These are phyloP conservation scores for Leuciscus idus DNA, from an alignment of 2,113 vertebrate genomes.

Conservation along the genomic window DNA sequence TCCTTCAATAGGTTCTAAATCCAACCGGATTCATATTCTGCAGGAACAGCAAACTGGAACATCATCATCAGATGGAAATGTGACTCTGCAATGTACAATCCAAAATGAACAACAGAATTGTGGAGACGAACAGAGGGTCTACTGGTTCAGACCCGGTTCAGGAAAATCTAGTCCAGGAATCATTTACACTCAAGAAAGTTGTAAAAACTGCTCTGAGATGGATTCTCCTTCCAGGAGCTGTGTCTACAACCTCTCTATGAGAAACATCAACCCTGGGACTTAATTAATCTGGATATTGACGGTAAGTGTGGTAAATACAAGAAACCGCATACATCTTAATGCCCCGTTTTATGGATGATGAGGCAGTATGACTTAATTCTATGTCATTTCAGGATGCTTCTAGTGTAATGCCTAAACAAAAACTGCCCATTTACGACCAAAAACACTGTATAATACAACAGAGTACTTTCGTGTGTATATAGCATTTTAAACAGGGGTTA, in stretches of 20 bases:
- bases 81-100: slow-evolving; percentile 58
- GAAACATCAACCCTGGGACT: slow-evolving; percentile 28
- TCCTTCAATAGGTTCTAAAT: slow-evolving; percentile 53
- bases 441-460: background rate
- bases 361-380: background rate
- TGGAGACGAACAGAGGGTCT: slow-evolving; percentile 50
- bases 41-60: slow-evolving; percentile 34
- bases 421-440: background rate
- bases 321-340: too few species aligned
- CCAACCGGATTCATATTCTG: background rate
- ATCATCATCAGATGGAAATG: slow-evolving; percentile 31
- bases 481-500: background rate
- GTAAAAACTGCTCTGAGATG: slow-evolving; percentile 1
- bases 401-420: background rate
- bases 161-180: slow-evolving; percentile 44
- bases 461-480: background rate
- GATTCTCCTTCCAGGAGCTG: slow-evolving; percentile 46
- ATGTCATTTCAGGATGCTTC: background rate
- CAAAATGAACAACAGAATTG: slow-evolving; percentile 47
- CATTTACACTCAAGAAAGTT: slow-evolving; percentile 49
- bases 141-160: slow-evolving; percentile 54
- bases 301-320: slow-evolving; percentile 4
- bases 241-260: slow-evolving; percentile 59
- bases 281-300: slow-evolving; percentile 45
- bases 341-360: background rate